Base-by-base conservation (phyloP, 2,888 invertebrate genomes). In the Caenorhabditis uteleia region DNA sequence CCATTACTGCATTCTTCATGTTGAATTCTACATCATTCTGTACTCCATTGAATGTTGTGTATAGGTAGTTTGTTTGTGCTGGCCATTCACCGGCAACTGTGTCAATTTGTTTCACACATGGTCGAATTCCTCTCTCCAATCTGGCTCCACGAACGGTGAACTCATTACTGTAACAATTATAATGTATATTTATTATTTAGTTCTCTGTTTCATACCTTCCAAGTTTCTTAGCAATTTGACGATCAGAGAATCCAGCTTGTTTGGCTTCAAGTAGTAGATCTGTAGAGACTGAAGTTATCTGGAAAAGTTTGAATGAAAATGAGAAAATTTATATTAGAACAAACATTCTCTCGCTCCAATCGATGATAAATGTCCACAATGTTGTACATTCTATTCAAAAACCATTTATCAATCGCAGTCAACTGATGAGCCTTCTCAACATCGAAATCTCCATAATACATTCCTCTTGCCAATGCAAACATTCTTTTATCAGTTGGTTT, bases 21-120 rank as follows among this genome's bases (percentile, higher is more conserved):
- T 73, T 65, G 61, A 77, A 75, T 6, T 65, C 73, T 39, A 95
- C 84, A 82, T 95, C 95, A 84, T 93, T 91, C 27, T 88, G 87
- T 14, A 45, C 49, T 0, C 91, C 97, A 83, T 94, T 95, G 84
- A 98, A 99, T 0, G 98, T 98, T 26, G 95, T 84, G 83, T 97
- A 99, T n/a, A 99, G 87, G 83, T 99, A 99, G 85, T 99, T 99
- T 1, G 98, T 99, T 29, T 89, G 88, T 0, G 97, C 97, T 0
- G 98, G 98, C 95, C 95, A 99, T 85, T 99, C 98, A 0, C 95
- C 98, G 34, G 98, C 95, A 4, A 98, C 95, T 0, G 97, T 98
- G 85, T 98, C 97, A 70, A 99, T 97, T 87, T 95, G 93, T 85
- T 97, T 97, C 0, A 97, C 92, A 83, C 88, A 91, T 0, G 95